Evolutionary conservation across 2,797 vertebrate genomes (phyloP), one percentile per base, ranked within the genome.

Genomic region (Myotis pilosus): DNA sequence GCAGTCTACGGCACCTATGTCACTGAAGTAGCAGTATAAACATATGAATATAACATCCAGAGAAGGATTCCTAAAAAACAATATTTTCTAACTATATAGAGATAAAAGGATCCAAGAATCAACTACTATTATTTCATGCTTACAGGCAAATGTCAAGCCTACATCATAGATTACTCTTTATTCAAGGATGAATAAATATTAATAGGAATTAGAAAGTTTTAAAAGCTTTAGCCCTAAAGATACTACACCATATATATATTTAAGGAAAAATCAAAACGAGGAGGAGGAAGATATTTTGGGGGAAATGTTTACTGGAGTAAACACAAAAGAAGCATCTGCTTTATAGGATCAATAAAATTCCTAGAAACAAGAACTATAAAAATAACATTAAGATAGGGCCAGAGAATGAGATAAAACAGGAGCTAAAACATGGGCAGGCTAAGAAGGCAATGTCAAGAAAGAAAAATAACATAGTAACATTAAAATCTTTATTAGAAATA

Each of bases 261-360:
- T 44, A 28, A 47, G 16, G n/a, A 44, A 47, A 13, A 68, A 30
- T 41, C 15, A 22, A 88, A 66, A 60, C 0, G 0, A 87, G 69
- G n/a, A 83, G 2, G 5, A 69, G 12, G 3, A 72, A 1, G 19
- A 68, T 17, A 38, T 1, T 87, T 76, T 75, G 57, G 33, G 20
- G n/a, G 30, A 87, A 90, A 85, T 69, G 53, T 83, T 84, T 87
- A 88, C 68, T 55, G 79, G 8, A 68, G 25, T 30, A 94, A 95
- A 95, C 44, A 49, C 5, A 94, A 85, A 6, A 28, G 64, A 95
- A 64, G 6, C 17, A 89, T 68, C 69, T 92, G 62, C 30, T 79
- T 75, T 68, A 93, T 72, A 75, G 33, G 25, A 76, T 62, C 62
- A 86, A 36, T 92, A 79, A 94, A 83, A 79, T 60, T 94, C 85